phyloP scores from a whole-genome alignment of 2,797 vertebrate species.

The Pteronotus mesoamericanus region DNA sequence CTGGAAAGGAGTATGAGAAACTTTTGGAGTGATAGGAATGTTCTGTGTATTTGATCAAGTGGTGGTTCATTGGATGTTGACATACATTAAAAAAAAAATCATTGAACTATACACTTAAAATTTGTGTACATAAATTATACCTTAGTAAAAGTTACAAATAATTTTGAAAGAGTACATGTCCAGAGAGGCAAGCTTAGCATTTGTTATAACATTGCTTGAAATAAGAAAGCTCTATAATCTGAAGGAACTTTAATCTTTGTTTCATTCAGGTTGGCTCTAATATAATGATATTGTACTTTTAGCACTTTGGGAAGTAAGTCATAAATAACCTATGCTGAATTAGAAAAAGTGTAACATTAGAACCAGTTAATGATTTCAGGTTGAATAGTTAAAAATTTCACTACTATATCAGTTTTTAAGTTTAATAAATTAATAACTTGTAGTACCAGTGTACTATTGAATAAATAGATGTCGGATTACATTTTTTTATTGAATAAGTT shows the following conservation, averaged over 20 bases:
- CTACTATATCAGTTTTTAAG: not conserved
- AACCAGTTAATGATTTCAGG: not conserved
- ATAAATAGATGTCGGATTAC: constrained; percentile 5
- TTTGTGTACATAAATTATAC: not conserved
- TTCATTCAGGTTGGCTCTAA: not conserved
- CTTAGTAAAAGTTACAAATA: not conserved
- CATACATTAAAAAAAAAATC: not conserved
- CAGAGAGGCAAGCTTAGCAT: not conserved
- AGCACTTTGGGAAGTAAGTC: not conserved
- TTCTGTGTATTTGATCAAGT: not conserved
- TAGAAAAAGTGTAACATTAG: not conserved
- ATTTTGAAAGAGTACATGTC: not conserved
- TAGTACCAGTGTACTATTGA: not conserved
- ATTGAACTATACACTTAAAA: not conserved
- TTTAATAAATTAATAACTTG: not conserved
- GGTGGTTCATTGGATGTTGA: not conserved
- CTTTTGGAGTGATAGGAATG: not conserved
- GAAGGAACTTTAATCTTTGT: constrained; percentile 28
- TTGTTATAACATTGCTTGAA: not conserved
- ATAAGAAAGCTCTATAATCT: not conserved
- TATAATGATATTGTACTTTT: not conserved
- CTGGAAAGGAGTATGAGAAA: not conserved
- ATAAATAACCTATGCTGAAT: not conserved
- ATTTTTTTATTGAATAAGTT: constrained; percentile 6
- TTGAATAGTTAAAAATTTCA: not conserved